Evolutionary conservation across 2,797 vertebrate genomes (phyloP), one percentile per base, ranked within the genome.

Genomic region (Sarcoramphus papa): DNA sequence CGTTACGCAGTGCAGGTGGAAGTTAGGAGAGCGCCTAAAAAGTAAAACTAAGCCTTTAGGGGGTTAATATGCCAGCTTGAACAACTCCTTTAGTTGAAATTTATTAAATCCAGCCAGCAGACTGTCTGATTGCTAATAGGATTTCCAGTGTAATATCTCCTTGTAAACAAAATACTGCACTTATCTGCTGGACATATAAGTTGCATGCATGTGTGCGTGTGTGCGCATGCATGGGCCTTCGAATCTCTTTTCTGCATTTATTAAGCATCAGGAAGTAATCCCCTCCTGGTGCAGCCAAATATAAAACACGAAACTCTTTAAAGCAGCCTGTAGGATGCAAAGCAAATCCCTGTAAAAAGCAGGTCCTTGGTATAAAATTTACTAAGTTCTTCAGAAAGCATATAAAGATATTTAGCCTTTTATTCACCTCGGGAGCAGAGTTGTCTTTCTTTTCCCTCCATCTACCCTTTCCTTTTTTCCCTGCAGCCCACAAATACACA

Each of bases 101-200:
- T 95, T 97, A 93, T 93, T 95, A 96, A 94, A 97, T 93, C 90
- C 94, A 95, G 86, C 62, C 88, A 96, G 91, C 79, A 96, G 95
- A 95, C 83, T 90, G 85, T 79, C 96, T 92, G 90, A 92, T 96
- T 96, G 93, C 87, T 96, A 97, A 97, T 91, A 96, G 96, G 95
- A 97, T 97, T 97, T 90, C 83, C 86, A 92, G 74, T 85, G 94
- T 92, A 95, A 96, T 96, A 95, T 94, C 97, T 91, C 83, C 94
- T 95, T 95, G 95, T 94, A 97, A 96, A 97, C 95, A 96, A 96
- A 96, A 92, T 62, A 75, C 92, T 74, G 48, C 80, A 73, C 74
- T 95, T 97, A 94, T 85, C 86, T 94, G 68, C 33, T 88, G 86
- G 70, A 80, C 88, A 97, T 89, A 70, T 94, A 60, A 31, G 68